Conservation (phyloP, 2,888 invertebrate genomes). For the Hirtodrosophila cameraria region DNA sequence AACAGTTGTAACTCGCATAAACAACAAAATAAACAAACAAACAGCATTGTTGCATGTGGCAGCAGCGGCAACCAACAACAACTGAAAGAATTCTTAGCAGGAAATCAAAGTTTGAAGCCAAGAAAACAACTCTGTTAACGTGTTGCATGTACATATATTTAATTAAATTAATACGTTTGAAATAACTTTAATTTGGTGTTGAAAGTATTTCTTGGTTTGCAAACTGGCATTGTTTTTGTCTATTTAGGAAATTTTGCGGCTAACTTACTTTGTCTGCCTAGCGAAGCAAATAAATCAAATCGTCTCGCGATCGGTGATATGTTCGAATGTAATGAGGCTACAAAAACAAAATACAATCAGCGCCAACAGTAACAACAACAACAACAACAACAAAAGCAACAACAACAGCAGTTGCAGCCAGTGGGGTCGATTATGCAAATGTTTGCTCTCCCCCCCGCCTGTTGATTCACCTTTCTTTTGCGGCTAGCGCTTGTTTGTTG, state of each 20-base stretch:
- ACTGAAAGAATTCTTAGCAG: constrained; percentile 66
- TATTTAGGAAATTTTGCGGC: constrained; percentile 73
- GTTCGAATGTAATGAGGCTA: constrained; percentile 75
- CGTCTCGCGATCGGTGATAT: constrained; percentile 68
- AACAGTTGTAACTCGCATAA: constrained; percentile 7
- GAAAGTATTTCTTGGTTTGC: constrained; percentile 69
- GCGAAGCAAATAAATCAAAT: constrained; percentile 76
- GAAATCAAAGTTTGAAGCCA: too few relatives aligned
- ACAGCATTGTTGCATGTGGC: constrained; percentile 20
- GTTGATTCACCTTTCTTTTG: constrained; percentile 15
- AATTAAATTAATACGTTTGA: constrained; percentile 72
- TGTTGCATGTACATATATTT: constrained; percentile 55
- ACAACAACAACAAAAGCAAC: constrained; percentile 17
- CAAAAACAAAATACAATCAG: constrained; percentile 54
- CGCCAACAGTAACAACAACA: constrained; percentile 35
- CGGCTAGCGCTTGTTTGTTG: constrained; percentile 18
- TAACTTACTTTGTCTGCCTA: constrained; percentile 59
- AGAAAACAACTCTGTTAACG: constrained; percentile 34
- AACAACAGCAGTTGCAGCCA: constrained; percentile 16
- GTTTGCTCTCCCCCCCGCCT: constrained; percentile 24
- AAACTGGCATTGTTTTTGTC: constrained; percentile 28
- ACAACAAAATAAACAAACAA: constrained; percentile 21
- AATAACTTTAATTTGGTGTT: constrained; percentile 70
- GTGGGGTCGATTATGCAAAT: constrained; percentile 71
- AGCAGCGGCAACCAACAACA: too few relatives aligned